Evolutionary conservation across 2,113 vertebrate genomes (phyloP).

Genomic region (Rynchops niger): DNA sequence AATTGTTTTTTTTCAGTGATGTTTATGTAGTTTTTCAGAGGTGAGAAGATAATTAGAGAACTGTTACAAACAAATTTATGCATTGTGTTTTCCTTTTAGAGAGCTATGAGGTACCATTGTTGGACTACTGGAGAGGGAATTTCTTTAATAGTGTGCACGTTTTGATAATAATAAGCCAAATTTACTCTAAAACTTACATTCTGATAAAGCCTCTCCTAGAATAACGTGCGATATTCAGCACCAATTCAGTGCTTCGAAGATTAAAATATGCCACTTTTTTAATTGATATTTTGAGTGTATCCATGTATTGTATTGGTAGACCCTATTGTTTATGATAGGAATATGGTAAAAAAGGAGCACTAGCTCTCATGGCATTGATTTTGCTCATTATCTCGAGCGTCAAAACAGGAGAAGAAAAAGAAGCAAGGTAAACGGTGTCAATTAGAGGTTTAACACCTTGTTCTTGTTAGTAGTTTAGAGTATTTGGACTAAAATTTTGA

Average conservation of each 20-base stretch:
- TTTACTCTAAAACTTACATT: background rate
- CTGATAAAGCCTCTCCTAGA: background rate
- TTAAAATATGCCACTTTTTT: background rate
- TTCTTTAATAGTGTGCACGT: background rate
- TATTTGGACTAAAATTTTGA: background rate
- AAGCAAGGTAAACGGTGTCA: background rate
- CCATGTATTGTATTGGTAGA: background rate
- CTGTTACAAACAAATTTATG: background rate
- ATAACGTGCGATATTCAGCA: background rate
- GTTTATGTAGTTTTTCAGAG: background rate
- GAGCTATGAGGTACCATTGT: background rate
- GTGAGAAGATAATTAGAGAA: background rate
- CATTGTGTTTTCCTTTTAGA: background rate
- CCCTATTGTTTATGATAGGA: background rate
- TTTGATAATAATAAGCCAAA: background rate
- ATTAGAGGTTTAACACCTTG: background rate
- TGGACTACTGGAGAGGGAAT: background rate
- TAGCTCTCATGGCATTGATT: background rate
- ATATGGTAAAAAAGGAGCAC: background rate
- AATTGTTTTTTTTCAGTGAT: background rate
- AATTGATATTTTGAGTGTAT: background rate
- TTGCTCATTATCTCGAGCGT: background rate
- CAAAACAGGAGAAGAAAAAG: background rate
- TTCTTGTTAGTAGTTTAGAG: background rate
- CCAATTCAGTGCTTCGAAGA: background rate